A percentile compares a stretch with the other conserved stretches of the same genome.
Evolutionary conservation across 1,140 invertebrate genomes (phyloP).

Genomic region (Caerostris darwini): DNA sequence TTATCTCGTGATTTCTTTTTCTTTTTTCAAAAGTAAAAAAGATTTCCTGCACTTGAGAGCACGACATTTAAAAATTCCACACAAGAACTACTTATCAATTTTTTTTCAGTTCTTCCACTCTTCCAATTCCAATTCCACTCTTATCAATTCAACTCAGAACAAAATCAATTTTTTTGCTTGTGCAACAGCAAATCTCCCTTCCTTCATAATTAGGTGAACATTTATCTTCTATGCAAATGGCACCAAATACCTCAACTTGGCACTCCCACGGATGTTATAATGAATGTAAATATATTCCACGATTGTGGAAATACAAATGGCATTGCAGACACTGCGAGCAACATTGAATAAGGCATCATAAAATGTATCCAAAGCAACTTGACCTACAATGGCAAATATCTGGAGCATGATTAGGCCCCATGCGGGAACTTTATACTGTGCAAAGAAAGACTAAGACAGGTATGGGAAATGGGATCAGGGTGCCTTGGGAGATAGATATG

Average conservation of each 20-base stretch:
- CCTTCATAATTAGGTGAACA: constrained; percentile 3
- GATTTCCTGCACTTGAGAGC: too few relatives aligned
- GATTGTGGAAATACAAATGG: neutral
- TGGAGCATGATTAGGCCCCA: neutral
- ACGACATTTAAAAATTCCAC: too few relatives aligned
- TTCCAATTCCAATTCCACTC: too few relatives aligned
- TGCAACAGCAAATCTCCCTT: neutral
- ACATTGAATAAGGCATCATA: neutral
- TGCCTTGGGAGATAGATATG: neutral
- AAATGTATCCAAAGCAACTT: neutral
- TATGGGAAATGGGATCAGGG: neutral
- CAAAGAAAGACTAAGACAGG: neutral
- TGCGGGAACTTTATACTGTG: neutral
- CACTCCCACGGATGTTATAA: neutral
- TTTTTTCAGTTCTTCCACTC: too few relatives aligned
- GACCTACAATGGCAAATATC: constrained; percentile 2
- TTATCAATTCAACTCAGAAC: too few relatives aligned
- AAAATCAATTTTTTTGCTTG: too few relatives aligned
- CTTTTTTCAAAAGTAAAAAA: too few relatives aligned
- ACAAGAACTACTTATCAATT: too few relatives aligned
- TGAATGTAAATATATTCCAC: constrained; percentile 5
- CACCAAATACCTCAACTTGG: neutral
- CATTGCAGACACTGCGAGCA: neutral
- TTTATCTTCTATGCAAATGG: neutral
- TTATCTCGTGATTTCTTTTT: too few relatives aligned